Evolutionary conservation across 2,797 vertebrate species (phyloP).

Genomic region (Bothrops alternatus): DNA sequence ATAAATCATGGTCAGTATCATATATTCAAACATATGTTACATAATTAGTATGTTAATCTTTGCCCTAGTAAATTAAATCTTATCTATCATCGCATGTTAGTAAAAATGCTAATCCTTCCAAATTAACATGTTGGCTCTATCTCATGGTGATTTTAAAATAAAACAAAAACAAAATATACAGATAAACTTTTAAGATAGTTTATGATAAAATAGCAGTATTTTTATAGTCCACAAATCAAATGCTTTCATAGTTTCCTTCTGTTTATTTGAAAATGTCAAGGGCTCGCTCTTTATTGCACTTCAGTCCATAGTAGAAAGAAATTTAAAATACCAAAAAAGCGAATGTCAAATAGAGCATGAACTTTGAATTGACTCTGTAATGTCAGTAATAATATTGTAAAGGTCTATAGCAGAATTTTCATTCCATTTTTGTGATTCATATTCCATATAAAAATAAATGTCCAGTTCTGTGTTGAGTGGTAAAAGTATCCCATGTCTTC

Average conservation of each 20-base stretch:
- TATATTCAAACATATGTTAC: not conserved
- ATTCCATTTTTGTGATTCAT: not conserved
- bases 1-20: not conserved
- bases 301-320: conserved; percentile 27
- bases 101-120: not conserved
- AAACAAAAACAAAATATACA: not conserved
- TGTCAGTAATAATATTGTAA: conserved; percentile 13
- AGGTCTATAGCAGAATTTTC: not conserved
- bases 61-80: not conserved
- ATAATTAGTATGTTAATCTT: not conserved
- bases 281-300: conserved; percentile 1
- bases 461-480: not conserved
- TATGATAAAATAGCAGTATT: conserved; percentile 8
- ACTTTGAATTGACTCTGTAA: conserved; percentile 25
- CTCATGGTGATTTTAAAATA: not conserved
- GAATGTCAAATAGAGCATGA: conserved; percentile 25
- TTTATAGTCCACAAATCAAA: conserved; percentile 38
- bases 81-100: not conserved
- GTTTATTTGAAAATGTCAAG: conserved; percentile 29
- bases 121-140: not conserved
- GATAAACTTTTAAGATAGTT: conserved; percentile 14
- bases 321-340: conserved; percentile 23
- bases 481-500: not conserved
- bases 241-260: conserved; percentile 15
- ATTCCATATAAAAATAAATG: not conserved